A percentile compares a stretch with the other conserved stretches of the same genome.
Conservation (phyloP, 1,140 invertebrate species). For the Centruroides sculpturatus region DNA sequence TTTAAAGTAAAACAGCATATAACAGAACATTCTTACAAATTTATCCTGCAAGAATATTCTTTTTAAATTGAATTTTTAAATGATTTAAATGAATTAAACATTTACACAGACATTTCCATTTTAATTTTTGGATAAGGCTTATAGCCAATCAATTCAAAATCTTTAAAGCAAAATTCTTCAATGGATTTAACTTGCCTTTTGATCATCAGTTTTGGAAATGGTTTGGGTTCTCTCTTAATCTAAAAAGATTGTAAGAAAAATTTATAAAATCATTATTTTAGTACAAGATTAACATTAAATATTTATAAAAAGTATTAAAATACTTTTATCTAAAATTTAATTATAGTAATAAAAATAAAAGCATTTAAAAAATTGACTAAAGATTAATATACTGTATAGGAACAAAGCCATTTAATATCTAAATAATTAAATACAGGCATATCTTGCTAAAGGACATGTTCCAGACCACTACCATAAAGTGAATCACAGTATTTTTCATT, state of each 20-base stretch:
- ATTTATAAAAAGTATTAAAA: neutral
- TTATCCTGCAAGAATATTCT: neutral
- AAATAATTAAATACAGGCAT: no score
- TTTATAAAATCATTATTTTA: no score
- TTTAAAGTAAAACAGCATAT: no score
- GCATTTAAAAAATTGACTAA: no score
- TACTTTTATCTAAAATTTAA: neutral
- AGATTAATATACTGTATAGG: no score
- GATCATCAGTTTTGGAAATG: slow-evolving; percentile 71
- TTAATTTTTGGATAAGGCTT: slow-evolving; percentile 77
- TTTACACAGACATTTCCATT: slow-evolving; percentile 94
- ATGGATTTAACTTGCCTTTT: slow-evolving; percentile 54
- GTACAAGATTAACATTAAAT: neutral
- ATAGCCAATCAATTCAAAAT: slow-evolving; percentile 79
- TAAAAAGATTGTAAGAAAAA: slow-evolving; percentile 18
- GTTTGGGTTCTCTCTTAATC: slow-evolving; percentile 56
- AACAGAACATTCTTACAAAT: neutral
- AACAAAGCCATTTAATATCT: no score
- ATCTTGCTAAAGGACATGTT: no score
- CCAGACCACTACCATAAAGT: no score
- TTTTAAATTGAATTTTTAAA: neutral
- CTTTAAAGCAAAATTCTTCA: slow-evolving; percentile 76
- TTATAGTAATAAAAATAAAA: no score
- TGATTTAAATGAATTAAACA: neutral
- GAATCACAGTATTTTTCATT: no score